These are phyloP conservation scores for Diuraphis noxia DNA, from an alignment of 1,140 invertebrate species.

Conservation along the genomic window DNA sequence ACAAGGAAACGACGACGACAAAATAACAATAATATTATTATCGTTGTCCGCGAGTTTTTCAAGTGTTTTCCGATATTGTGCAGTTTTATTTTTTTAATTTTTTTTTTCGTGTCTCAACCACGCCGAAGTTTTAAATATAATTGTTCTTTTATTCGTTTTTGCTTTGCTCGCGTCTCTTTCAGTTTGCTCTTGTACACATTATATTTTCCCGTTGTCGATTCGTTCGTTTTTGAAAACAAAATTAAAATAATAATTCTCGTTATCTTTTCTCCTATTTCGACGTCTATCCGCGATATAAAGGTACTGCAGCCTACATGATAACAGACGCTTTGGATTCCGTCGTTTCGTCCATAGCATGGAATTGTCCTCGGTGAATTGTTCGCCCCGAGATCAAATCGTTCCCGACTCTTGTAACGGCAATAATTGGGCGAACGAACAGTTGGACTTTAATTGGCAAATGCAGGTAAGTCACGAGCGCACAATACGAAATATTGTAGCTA, in stretches of 20 bases:
- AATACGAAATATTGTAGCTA: too few species aligned
- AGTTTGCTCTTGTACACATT: background rate
- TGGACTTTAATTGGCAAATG: conserved; percentile 53
- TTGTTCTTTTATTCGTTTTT: background rate
- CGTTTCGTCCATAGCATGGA: conserved; percentile 37
- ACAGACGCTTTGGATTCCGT: background rate
- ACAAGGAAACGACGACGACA: background rate
- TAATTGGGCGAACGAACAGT: conserved; percentile 49
- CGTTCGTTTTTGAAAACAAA: background rate
- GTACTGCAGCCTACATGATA: background rate
- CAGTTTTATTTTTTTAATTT: background rate
- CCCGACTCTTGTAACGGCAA: conserved; percentile 43
- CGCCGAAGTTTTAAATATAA: background rate
- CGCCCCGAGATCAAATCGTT: conserved; percentile 48
- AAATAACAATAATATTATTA: background rate
- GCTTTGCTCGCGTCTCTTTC: background rate
- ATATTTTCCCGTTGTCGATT: background rate
- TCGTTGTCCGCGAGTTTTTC: background rate
- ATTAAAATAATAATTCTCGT: background rate
- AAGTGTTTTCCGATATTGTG: background rate
- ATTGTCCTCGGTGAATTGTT: conserved; percentile 49
- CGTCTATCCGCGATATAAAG: background rate
- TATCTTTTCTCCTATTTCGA: background rate
- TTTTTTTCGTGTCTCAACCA: background rate
- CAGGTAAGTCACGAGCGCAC: conserved; percentile 45